Conservation (phyloP, 2,113 vertebrate genomes). For the Seriola dumerili region DNA sequence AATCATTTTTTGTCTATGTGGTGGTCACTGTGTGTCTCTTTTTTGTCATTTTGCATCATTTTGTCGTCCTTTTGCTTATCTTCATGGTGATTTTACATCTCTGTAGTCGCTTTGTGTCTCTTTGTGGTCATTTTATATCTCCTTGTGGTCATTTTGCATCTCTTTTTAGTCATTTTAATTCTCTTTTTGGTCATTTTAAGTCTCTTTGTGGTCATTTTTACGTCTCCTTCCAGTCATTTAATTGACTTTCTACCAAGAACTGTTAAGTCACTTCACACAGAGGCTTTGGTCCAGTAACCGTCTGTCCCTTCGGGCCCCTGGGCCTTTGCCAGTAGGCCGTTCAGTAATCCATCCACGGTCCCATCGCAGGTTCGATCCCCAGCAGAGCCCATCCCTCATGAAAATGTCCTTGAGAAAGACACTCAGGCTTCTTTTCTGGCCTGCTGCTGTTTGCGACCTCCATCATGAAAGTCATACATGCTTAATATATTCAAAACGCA, state of each 20-base stretch:
- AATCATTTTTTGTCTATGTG: too few species aligned
- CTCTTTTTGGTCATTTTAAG: neutral
- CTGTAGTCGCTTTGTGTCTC: neutral
- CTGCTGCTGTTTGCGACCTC: conserved; percentile 47
- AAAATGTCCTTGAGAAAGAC: conserved; percentile 41
- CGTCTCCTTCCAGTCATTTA: neutral
- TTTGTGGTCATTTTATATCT: neutral
- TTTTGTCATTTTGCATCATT: too few species aligned
- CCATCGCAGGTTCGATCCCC: conserved; percentile 28
- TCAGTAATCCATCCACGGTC: neutral
- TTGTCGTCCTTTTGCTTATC: too few species aligned
- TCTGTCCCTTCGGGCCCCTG: neutral
- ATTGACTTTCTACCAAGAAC: too few species aligned
- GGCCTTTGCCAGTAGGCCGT: neutral
- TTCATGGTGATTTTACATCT: neutral
- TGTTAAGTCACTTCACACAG: neutral
- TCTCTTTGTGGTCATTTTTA: neutral
- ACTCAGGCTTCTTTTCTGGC: conserved; percentile 26
- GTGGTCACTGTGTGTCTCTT: too few species aligned
- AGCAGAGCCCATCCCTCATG: neutral
- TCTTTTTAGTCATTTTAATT: neutral
- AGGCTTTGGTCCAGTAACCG: neutral
- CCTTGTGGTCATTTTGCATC: neutral
- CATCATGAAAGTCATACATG: conserved; percentile 37
- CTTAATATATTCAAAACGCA: conserved; percentile 60